Evolutionary conservation across 2,113 vertebrate genomes (phyloP).

Genomic region (Oreotrochilus melanogaster): DNA sequence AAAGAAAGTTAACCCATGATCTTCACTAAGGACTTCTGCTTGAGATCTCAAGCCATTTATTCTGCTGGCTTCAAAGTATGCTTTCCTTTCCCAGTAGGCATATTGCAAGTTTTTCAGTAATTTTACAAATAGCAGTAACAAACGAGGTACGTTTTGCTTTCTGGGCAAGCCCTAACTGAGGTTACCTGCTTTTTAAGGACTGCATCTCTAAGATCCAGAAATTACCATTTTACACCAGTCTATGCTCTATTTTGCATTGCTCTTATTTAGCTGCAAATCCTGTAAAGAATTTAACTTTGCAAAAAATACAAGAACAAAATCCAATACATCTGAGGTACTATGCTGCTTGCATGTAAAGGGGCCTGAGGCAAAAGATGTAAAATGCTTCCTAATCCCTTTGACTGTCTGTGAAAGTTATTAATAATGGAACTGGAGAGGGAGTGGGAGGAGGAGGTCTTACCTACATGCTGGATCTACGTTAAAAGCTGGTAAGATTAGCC

Average conservation of each 20-base stretch:
- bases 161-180: neutral
- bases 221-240: neutral
- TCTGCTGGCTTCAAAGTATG: neutral
- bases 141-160: neutral
- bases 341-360: neutral
- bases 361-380: neutral
- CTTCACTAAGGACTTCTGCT: neutral
- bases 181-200: neutral
- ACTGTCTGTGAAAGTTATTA: neutral
- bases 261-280: neutral
- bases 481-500: neutral
- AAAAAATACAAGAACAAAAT: neutral
- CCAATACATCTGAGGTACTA: neutral
- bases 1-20: slow-evolving; percentile 22
- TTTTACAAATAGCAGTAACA: neutral
- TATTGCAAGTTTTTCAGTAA: neutral
- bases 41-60: neutral
- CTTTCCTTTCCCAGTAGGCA: neutral
- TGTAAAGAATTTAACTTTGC: neutral
- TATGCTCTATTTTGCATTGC: neutral
- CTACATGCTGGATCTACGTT: accelerated
- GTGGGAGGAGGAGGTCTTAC: neutral
- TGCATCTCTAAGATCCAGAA: neutral
- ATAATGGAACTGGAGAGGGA: neutral
- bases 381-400: neutral